Percentiles rank a stretch among this genome's conserved stretches.
These are phyloP conservation scores for Rhagophthalmus giganteus DNA, from an alignment of 2,888 invertebrate species.

Conservation along the genomic window DNA sequence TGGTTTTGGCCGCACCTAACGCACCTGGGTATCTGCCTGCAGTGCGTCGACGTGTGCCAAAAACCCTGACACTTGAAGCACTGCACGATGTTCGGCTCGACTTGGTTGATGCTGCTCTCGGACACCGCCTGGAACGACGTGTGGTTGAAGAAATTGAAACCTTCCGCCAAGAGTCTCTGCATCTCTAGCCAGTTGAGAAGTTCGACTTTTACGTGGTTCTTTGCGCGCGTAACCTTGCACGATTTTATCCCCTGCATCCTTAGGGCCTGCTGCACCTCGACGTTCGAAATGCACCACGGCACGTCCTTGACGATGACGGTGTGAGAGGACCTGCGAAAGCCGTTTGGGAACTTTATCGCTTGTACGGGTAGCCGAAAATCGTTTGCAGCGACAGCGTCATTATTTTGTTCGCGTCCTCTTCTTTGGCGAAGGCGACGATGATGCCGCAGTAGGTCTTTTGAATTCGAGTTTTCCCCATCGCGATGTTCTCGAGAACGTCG, in stretches of 20 bases:
- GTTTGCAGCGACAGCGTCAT: slow-evolving; percentile 52
- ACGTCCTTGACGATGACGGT: slow-evolving; percentile 55
- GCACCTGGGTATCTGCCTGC: slow-evolving; percentile 48
- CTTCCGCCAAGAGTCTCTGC: slow-evolving; percentile 55
- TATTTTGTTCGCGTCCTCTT: slow-evolving; percentile 53
- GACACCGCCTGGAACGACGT: slow-evolving; percentile 54
- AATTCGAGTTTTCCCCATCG: slow-evolving; percentile 31
- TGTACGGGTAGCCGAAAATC: slow-evolving; percentile 55
- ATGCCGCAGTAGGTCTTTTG: slow-evolving; percentile 49
- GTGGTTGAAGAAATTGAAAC: slow-evolving; percentile 58
- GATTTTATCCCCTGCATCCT: slow-evolving; percentile 54
- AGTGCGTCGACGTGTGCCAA: slow-evolving; percentile 60
- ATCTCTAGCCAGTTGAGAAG: slow-evolving; percentile 54
- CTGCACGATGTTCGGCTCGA: slow-evolving; percentile 55
- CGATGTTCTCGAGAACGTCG: slow-evolving; percentile 30
- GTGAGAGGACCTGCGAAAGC: slow-evolving; percentile 52
- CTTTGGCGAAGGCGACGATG: slow-evolving; percentile 52
- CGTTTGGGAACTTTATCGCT: slow-evolving; percentile 54
- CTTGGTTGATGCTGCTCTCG: slow-evolving; percentile 50
- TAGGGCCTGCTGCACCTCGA: slow-evolving; percentile 56
- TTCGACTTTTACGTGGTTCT: slow-evolving; percentile 43
- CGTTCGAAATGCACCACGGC: slow-evolving; percentile 58
- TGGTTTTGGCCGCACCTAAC: slow-evolving; percentile 60
- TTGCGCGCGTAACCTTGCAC: slow-evolving; percentile 47
- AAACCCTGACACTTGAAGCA: slow-evolving; percentile 61